Percentiles rank a stretch among this genome's conserved stretches.
Conservation (phyloP, 1,140 invertebrate genomes). For the Aphelenchoides besseyi region DNA sequence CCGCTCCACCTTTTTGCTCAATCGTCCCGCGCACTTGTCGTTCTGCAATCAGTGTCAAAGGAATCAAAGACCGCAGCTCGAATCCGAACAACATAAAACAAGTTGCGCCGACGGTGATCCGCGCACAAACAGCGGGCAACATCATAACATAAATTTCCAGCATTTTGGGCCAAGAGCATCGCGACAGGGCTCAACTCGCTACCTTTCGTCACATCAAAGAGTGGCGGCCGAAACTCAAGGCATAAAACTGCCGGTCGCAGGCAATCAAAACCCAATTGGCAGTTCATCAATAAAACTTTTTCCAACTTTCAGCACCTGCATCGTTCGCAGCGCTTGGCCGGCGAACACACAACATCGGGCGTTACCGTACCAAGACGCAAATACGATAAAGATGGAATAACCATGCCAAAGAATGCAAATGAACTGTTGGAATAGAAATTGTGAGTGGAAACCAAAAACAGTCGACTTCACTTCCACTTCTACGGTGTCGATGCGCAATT, state of each 20-base stretch:
- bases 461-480: neutral
- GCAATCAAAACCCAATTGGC: constrained; percentile 5
- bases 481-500: neutral
- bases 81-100: neutral
- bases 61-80: constrained; percentile 2
- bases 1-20: neutral
- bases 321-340: neutral
- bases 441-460: too few species aligned
- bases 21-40: neutral
- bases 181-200: neutral
- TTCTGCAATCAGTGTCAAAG: neutral
- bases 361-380: neutral
- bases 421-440: too few species aligned
- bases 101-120: neutral
- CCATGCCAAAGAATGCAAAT: neutral
- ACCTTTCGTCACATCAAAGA: neutral
- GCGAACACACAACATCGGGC: neutral
- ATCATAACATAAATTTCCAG: neutral
- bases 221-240: neutral
- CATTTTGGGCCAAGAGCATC: neutral
- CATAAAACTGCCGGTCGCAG: neutral
- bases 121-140: neutral
- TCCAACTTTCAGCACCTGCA: neutral
- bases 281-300: constrained; percentile 2
- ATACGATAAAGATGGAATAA: neutral